Percentiles rank a stretch among this genome's conserved stretches.
phyloP scores from a whole-genome alignment of 30 jellyfish, hydroid and myxozoan species.

The Aurelia aurita region DNA sequence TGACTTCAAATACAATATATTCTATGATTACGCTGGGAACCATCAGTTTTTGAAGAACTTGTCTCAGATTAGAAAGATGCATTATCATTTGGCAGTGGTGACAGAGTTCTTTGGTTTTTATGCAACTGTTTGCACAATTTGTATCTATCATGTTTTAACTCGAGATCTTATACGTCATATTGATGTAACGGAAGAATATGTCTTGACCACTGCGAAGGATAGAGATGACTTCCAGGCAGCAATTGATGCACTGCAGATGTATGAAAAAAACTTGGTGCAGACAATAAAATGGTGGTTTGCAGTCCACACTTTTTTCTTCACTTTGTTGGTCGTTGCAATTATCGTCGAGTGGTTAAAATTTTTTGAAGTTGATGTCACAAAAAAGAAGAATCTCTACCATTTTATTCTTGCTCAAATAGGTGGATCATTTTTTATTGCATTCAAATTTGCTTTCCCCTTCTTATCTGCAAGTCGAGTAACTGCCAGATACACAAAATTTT shows the following conservation, averaged over 20 bases:
- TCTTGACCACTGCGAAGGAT: background rate
- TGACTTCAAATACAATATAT: background rate
- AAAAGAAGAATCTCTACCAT: background rate
- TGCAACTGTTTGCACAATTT: slow-evolving; percentile 8
- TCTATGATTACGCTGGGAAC: background rate
- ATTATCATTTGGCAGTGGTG: background rate
- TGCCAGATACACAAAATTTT: background rate
- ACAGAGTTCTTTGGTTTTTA: slow-evolving; percentile 12
- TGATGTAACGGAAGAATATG: background rate
- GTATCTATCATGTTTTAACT: slow-evolving; percentile 4
- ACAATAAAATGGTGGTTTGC: slow-evolving; percentile 19
- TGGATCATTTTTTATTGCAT: slow-evolving; percentile 15
- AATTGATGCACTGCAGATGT: background rate
- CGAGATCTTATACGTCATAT: background rate
- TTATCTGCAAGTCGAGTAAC: slow-evolving; percentile 10
- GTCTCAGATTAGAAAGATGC: background rate
- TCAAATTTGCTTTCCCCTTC: slow-evolving; percentile 11
- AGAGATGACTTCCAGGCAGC: slow-evolving; percentile 20
- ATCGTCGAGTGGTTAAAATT: background rate
- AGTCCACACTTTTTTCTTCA: background rate
- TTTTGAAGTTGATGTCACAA: background rate
- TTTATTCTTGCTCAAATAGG: background rate
- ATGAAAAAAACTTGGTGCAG: background rate
- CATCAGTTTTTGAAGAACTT: background rate
- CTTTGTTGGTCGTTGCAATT: slow-evolving; percentile 3